A percentile compares a stretch with the other conserved stretches of the same genome.
phyloP scores from a whole-genome alignment of 1,140 invertebrate species.

The Cryptotermes secundus region DNA sequence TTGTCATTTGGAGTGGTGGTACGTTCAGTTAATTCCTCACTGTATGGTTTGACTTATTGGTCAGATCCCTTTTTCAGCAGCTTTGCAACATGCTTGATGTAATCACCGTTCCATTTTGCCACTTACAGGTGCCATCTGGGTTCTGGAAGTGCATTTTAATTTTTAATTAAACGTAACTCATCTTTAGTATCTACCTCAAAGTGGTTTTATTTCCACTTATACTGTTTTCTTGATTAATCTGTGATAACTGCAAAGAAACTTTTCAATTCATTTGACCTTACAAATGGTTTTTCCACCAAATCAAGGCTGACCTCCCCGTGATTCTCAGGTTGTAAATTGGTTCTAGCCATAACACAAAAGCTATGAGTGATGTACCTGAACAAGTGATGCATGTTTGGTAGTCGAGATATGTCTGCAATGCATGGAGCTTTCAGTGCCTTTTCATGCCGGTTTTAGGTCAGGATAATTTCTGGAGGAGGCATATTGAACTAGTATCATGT shows the following conservation, averaged over 20 bases:
- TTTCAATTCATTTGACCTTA: not conserved
- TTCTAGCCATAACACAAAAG: conserved; percentile 22
- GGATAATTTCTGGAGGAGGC: conserved; percentile 25
- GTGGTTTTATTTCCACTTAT: conserved; percentile 21
- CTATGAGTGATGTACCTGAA: conserved; percentile 28
- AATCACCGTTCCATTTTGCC: not conserved
- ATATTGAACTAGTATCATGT: not conserved
- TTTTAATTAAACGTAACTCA: conserved; percentile 14
- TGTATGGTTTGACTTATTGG: not conserved
- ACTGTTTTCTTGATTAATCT: not conserved
- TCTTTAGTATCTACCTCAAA: conserved; percentile 21
- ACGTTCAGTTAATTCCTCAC: not conserved
- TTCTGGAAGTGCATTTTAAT: not conserved
- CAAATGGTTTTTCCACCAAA: conserved; percentile 5
- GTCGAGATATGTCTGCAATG: conserved; percentile 26
- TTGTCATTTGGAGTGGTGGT: not conserved
- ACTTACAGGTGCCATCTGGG: not conserved
- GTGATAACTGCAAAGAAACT: not conserved
- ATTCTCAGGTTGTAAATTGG: conserved; percentile 2
- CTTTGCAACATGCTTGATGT: not conserved
- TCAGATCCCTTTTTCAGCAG: not conserved
- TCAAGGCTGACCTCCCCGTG: not conserved
- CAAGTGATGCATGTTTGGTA: conserved; percentile 21
- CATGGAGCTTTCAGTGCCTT: conserved; percentile 23
- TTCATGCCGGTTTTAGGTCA: conserved; percentile 20